A percentile compares a stretch with the other conserved stretches of the same genome.
Evolutionary conservation across 2,797 vertebrate species (phyloP).

Genomic region (Meriones psammophilus): DNA sequence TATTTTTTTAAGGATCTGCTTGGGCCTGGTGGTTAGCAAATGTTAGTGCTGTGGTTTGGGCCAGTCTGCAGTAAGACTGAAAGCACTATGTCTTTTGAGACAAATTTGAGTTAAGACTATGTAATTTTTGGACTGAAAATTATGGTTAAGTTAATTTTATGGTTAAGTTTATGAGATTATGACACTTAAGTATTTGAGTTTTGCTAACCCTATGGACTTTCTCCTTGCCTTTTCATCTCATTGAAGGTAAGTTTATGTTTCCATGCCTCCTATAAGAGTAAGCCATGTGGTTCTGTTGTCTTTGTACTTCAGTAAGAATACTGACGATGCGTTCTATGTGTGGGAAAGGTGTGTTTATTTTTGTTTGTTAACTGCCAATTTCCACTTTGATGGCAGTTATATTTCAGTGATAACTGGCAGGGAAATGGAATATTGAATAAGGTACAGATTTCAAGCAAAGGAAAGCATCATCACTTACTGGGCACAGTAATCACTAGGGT

Average conservation of each 20-base stretch:
- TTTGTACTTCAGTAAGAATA: slow-evolving; percentile 4
- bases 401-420: background rate
- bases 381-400: slow-evolving; percentile 46
- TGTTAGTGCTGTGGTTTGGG: background rate
- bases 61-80: background rate
- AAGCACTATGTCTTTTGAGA: background rate
- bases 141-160: background rate
- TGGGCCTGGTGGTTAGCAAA: background rate
- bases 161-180: background rate
- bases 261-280: background rate
- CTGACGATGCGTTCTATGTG: background rate
- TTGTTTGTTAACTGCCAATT: background rate
- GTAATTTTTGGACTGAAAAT: slow-evolving; percentile 22
- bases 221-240: background rate
- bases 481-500: background rate
- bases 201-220: background rate
- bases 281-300: background rate
- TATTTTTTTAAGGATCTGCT: background rate
- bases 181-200: background rate
- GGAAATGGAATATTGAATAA: background rate
- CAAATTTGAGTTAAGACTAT: background rate
- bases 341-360: slow-evolving; percentile 30
- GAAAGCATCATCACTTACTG: background rate
- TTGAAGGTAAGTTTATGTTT: slow-evolving; percentile 42
- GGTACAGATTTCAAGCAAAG: slow-evolving; percentile 27